Evolutionary conservation across 2,797 vertebrate genomes (phyloP), one percentile per base, ranked within the genome.

Genomic region (Halcyon leucocephala): DNA sequence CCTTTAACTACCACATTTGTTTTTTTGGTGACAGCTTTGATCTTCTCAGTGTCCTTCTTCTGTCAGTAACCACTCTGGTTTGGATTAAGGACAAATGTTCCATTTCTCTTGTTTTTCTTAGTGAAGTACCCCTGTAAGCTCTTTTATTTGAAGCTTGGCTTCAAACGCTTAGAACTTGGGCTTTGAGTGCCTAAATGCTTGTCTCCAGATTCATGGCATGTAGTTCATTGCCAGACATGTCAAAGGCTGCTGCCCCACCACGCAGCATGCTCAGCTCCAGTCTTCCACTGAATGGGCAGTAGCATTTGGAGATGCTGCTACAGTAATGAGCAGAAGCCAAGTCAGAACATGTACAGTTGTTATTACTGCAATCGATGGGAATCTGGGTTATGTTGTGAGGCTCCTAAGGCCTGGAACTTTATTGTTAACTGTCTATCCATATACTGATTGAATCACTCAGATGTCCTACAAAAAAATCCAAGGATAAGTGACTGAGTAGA

Each of bases 11-110:
- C 24, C 51, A 49, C 42, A 0, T 51, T 41, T 39, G 31, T 65
- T 74, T 69, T 87, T 55, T 41, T 81, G 41, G 42, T 4, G 16
- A 49, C 44, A 84, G 88, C 88, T 94, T 89, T 90, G 90, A 94
- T 86, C 64, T 39, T 86, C 25, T 84, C 79, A 70, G 39, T 46
- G 66, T 90, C 83, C 81, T 94, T 12, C 61, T 81, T 77, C 72
- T 94, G 86, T 90, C 81, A 86, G 88, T 44, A 90, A 82, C 54
- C n/a, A 42, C 37, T 89, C 78, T 86, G 66, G 70, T 90, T 94
- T 90, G 51, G 52, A 93, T 93, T 94, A 91, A 91, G 66, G 66
- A 94, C 41, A 86, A 96, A 90, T 49, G 49, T 39, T 86, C 61
- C 6, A 61, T 69, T 94, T 90, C 57, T 72, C 62, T 81, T 10